Conservation (phyloP, 2,797 vertebrate species). For the Antrozous pallidus region DNA sequence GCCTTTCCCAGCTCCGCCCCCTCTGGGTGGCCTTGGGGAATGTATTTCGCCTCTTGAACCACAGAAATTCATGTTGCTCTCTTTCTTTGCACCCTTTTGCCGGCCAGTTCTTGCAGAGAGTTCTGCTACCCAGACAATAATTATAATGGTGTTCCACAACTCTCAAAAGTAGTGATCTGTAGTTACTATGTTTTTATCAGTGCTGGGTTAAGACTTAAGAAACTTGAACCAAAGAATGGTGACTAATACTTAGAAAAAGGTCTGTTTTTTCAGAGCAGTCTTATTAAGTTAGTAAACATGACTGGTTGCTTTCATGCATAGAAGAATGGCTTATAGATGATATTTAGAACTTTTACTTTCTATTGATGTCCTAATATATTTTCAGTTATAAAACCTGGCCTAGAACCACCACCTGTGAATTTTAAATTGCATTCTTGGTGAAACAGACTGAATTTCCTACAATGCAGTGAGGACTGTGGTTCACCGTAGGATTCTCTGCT, state of each 20-base stretch:
- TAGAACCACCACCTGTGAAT: background rate
- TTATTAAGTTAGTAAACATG: constrained; percentile 2
- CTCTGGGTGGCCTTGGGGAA: background rate
- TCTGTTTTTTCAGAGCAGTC: background rate
- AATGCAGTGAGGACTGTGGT: background rate
- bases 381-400: background rate
- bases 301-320: background rate
- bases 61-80: background rate
- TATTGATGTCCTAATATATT: background rate
- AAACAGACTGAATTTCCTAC: background rate
- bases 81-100: background rate
- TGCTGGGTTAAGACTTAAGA: background rate
- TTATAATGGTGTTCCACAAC: background rate
- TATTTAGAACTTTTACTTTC: background rate
- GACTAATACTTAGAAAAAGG: constrained; percentile 22
- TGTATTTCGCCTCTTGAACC: background rate
- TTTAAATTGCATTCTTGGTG: background rate
- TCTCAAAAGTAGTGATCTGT: background rate
- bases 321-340: background rate
- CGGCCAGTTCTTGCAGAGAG: background rate
- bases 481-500: background rate
- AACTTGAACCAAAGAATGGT: background rate
- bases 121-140: background rate
- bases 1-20: background rate
- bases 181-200: background rate